Base-by-base conservation (phyloP, 2,888 invertebrate species). In the Lomographa bimaculata region DNA sequence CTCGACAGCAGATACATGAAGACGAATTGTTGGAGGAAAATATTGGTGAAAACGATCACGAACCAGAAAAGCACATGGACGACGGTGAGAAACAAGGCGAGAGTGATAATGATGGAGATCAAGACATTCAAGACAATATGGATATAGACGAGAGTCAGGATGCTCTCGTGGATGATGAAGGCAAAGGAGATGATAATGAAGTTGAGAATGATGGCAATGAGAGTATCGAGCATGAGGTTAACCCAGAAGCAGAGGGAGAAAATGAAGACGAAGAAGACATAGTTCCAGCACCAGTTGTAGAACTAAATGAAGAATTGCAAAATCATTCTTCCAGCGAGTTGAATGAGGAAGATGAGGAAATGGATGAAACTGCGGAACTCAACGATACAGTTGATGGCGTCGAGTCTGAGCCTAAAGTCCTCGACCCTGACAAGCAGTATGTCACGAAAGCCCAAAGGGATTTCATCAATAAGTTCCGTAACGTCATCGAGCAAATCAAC, bases 401-500 rank as follows among this genome's bases (percentile, higher is more conserved):
- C n/a, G n/a, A n/a, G n/a, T n/a, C n/a, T n/a, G 3, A 59, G 26
- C 38, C 44, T n/a, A 77, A 80, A 52, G 79, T 72, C 36, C 58
- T 81, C 3, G 83, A 87, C 29, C 77, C 83, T n/a, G 68, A 82
- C 25, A 80, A 81, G 60, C 46, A 71, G 3, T 86, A 81, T 40
- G 77, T 89, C 6, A 90, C 89, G 0, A 81, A 82, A 57, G 70
- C 79, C 1, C 90, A 90, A 62, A 74, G 76, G 58, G 86, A 87
- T 27, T 90, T 90, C 24, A 89, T 90, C 24, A 49, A 56, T 0
- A 85, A 86, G 51, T 80, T 83, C 54, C 79, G 86, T 2, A 83
- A 89, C 44, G 68, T 90, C 1, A 90, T 90, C 35, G 64, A 86
- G 54, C 90, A 90, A 58, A 82, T 90, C 1, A 90, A 90, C 44